Evolutionary conservation across 2,797 vertebrate species (phyloP).

Genomic region (Taeniopygia guttata): DNA sequence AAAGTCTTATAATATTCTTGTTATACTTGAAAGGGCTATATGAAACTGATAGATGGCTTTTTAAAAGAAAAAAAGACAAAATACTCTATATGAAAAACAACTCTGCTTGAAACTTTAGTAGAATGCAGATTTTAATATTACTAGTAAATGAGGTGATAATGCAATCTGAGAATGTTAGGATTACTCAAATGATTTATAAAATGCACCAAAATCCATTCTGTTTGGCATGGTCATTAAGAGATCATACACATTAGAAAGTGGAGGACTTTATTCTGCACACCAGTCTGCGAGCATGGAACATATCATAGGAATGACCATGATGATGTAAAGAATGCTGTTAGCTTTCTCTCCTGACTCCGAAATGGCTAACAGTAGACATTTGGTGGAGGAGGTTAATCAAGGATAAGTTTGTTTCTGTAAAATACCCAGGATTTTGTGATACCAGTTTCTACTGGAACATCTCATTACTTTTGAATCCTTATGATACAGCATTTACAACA

Average conservation of each 20-base stretch:
- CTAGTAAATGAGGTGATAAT: background rate
- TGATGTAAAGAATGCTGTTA: background rate
- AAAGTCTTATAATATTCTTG: background rate
- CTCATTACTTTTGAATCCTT: background rate
- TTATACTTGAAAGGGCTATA: background rate
- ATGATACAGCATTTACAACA: background rate
- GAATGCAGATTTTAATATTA: background rate
- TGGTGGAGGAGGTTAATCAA: background rate
- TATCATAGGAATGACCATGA: background rate
- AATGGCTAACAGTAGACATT: background rate
- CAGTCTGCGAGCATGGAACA: background rate
- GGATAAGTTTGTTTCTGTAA: background rate
- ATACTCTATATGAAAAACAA: background rate
- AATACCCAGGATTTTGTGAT: background rate
- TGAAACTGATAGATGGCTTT: background rate
- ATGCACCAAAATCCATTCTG: background rate
- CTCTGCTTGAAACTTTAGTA: background rate
- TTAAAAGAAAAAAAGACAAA: background rate
- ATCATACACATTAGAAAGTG: background rate
- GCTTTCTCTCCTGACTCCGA: background rate
- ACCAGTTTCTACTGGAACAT: background rate
- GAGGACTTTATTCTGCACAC: background rate
- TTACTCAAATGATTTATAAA: background rate
- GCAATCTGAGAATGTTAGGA: background rate
- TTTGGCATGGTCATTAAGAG: background rate